phyloP scores from a whole-genome alignment of 2,888 invertebrate species.

The Hemistola chrysoprasaria region DNA sequence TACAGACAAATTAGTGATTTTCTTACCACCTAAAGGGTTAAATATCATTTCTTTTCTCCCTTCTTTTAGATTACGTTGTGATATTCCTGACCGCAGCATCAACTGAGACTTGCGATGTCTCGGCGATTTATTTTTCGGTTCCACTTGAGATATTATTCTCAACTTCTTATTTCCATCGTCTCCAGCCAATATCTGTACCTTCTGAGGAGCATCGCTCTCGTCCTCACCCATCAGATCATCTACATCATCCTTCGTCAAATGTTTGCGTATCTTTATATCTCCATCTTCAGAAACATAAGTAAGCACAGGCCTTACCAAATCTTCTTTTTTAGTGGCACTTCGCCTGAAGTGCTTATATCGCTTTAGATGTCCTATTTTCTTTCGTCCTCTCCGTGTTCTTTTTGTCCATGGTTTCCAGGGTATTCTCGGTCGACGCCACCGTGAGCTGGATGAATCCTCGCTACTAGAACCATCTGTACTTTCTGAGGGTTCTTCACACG shows the following conservation, averaged over 20 bases:
- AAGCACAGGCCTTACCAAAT: neutral
- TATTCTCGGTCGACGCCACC: no score
- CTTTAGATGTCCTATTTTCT: conserved; percentile 5
- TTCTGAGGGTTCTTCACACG: neutral
- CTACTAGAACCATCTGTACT: neutral
- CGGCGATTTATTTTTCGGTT: no score
- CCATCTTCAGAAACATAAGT: conserved; percentile 1
- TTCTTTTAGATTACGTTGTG: neutral
- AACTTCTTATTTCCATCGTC: neutral
- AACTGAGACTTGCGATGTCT: neutral
- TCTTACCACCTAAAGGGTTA: neutral
- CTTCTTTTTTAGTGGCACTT: neutral
- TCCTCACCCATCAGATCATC: neutral
- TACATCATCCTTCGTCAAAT: conserved; percentile 1
- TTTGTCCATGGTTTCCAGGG: no score
- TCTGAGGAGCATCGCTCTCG: neutral
- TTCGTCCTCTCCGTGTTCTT: neutral
- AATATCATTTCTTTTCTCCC: conserved; percentile 10
- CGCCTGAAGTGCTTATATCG: no score
- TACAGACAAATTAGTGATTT: conserved; percentile 7
- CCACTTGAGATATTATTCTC: neutral
- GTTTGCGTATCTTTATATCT: neutral
- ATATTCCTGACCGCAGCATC: neutral
- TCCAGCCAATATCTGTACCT: neutral
- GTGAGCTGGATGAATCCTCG: no score